Conservation (phyloP, 2,113 vertebrate species). For the Oncorhynchus mykiss region DNA sequence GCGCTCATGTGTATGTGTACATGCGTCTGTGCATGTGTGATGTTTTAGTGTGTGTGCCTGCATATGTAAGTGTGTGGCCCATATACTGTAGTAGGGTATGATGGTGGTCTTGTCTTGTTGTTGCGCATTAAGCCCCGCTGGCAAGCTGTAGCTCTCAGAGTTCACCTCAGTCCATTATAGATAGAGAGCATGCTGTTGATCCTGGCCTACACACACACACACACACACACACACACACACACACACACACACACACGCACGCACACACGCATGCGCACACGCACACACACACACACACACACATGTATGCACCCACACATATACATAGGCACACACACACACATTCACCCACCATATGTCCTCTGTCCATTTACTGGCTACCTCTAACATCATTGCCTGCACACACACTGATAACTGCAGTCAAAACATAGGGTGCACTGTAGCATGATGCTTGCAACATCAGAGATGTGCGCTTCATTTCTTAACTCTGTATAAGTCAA, state of each 20-base stretch:
- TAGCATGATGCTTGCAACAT: conserved; percentile 23
- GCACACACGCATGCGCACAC: fast-evolving
- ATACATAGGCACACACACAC: neutral
- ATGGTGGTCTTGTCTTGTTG: neutral
- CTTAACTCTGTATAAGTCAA: too few species aligned
- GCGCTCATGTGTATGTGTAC: neutral
- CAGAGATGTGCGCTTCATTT: too few species aligned
- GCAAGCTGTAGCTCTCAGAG: neutral
- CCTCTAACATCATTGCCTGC: neutral
- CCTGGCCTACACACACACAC: neutral
- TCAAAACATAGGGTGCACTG: conserved; percentile 48
- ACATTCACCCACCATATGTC: neutral
- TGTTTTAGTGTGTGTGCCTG: conserved; percentile 38
- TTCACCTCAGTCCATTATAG: neutral
- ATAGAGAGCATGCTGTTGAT: conserved; percentile 2
- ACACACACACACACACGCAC: neutral
- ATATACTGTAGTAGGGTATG: neutral
- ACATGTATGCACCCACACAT: too few species aligned
- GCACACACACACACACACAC: neutral
- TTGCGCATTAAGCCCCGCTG: neutral
- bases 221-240: neutral
- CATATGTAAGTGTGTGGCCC: conserved; percentile 15
- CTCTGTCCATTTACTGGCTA: too few species aligned
- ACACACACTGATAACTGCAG: conserved; percentile 48
- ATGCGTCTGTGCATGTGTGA: neutral